Evolutionary conservation across 2,888 invertebrate genomes (phyloP), one percentile per base, ranked within the genome.

Genomic region (Tetragnatha montana): DNA sequence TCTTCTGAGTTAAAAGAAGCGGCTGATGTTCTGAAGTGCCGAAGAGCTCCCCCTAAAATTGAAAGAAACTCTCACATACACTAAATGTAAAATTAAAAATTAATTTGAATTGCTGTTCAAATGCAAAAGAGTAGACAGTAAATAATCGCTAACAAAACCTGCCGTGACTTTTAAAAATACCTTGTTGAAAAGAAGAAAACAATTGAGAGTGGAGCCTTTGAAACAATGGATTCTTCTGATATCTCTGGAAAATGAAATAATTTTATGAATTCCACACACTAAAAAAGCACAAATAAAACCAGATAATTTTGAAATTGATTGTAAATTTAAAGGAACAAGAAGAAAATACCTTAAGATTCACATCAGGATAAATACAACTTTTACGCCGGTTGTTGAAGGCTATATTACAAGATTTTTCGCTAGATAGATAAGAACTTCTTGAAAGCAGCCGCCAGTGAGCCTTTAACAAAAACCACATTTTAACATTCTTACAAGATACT

Each of bases 1-100:
- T 89, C 89, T 21, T 85, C 84, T 35, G 85, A 89, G 75, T 84
- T 84, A 75, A 47, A 81, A 10, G n/a, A 19, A 60, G 76, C 81
- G 51, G 85, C 70, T 19, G 89, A 85, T 12, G 85, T 89, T 81
- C 51, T 81, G 2, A 89, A 81, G 35, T 50, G 60, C 17, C 85
- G 68, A 21, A 69, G 21, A 12, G 68, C 19, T 8, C 60, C 12
- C 60, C 76, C 89, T 89, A 49, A 14, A 49, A 49, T 47, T 50
- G 3, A 21, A 73, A 21, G 17, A 35, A 71, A 12, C 4, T 35
- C 4, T 35, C 35, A 35, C 35, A 35, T 35, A 35, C 35, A 60
- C 50, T 47, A 12, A 51, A 22, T 80, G 51, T 49, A 14, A 47
- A 47, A 75, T 19, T 21, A 0, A 50, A 21, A 19, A 21, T 19